Conservation (phyloP, 30 jellyfish, hydroid and myxozoan species). For the Turritopsis rubra region DNA sequence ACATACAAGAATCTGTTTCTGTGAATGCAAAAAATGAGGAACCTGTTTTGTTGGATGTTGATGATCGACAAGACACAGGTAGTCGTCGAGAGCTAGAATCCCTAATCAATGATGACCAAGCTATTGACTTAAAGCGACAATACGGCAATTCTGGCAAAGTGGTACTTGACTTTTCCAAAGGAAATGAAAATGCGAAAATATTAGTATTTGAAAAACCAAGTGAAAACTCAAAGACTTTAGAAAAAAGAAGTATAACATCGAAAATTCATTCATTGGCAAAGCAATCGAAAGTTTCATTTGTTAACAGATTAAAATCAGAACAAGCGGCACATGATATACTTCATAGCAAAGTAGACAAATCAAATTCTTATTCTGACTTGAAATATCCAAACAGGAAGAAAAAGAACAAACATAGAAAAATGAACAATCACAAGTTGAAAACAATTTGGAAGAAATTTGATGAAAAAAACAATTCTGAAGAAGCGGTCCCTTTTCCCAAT, state of each 20-base stretch:
- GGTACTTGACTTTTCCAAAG: slow-evolving; percentile 85
- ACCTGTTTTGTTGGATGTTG: slow-evolving; percentile 13
- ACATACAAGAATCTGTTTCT: neutral
- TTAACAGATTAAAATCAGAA: neutral
- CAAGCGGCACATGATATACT: neutral
- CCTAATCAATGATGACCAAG: slow-evolving; percentile 61
- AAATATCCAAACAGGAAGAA: slow-evolving; percentile 25
- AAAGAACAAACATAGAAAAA: slow-evolving; percentile 19
- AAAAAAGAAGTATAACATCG: neutral
- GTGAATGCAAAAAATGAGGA: slow-evolving; percentile 21
- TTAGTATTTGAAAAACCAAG: slow-evolving; percentile 51
- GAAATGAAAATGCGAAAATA: slow-evolving; percentile 79
- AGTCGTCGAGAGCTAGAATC: slow-evolving; percentile 14
- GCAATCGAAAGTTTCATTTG: neutral
- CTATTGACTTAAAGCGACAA: slow-evolving; percentile 63
- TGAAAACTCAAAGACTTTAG: neutral
- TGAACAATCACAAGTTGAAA: neutral
- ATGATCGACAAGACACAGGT: slow-evolving; percentile 20
- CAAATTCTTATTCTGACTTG: neutral
- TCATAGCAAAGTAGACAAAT: neutral
- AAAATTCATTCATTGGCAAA: neutral
- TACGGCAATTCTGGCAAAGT: slow-evolving; percentile 68
- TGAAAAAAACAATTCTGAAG: neutral
- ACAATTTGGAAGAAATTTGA: neutral
- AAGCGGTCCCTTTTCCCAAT: neutral